A percentile compares a stretch with the other conserved stretches of the same genome.
Conservation (phyloP, 2,113 vertebrate species). For the Ibidorhyncha struthersii region DNA sequence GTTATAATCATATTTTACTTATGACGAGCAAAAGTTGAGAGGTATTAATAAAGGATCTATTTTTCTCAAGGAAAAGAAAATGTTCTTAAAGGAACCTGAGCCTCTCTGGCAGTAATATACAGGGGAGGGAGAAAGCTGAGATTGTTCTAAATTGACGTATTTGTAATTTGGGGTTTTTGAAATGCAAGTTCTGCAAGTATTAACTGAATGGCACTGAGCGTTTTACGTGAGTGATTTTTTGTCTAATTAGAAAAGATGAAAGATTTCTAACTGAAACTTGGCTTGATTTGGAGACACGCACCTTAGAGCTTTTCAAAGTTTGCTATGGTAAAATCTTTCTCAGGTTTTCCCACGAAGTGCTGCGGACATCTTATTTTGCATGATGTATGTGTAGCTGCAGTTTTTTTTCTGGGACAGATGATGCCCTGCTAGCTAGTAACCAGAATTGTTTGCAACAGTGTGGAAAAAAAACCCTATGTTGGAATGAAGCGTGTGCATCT, state of each 20-base stretch:
- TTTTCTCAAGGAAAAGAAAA: background rate
- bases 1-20: background rate
- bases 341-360: background rate
- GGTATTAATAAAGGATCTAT: background rate
- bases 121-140: background rate
- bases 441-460: background rate
- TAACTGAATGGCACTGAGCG: background rate
- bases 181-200: background rate
- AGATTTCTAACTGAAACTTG: background rate
- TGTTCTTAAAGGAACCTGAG: background rate
- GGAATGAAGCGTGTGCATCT: background rate
- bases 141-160: background rate
- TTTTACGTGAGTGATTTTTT: background rate
- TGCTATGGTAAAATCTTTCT: background rate
- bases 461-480: background rate
- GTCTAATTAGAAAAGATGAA: background rate
- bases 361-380: background rate
- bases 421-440: background rate
- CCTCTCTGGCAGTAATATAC: background rate
- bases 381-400: background rate
- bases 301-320: background rate
- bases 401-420: background rate
- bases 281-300: background rate
- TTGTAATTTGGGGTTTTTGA: background rate
- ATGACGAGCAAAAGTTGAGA: background rate